Conservation (phyloP, 2,113 vertebrate species). For the Thamnaconus septentrionalis region DNA sequence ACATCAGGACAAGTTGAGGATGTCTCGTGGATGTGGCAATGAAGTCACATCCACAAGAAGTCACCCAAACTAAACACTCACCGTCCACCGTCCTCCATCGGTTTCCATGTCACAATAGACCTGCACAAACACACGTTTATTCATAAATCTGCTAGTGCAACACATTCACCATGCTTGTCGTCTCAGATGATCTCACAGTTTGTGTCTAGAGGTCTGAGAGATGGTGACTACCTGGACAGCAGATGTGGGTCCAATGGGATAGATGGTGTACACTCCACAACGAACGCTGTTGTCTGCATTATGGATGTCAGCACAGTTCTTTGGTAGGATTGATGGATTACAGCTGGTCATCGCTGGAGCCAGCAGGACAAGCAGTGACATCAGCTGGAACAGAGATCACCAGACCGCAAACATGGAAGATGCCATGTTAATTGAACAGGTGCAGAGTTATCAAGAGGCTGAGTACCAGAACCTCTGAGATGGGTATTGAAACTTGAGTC, state of each 20-base stretch:
- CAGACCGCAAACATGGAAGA: background rate
- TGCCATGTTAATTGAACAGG: too few relatives aligned
- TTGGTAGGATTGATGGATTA: accelerated
- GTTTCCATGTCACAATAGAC: slow-evolving; percentile 9
- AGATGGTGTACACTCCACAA: slow-evolving; percentile 33
- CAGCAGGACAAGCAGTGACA: background rate
- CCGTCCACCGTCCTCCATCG: slow-evolving; percentile 12
- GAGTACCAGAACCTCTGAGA: too few relatives aligned
- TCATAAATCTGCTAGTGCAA: too few relatives aligned
- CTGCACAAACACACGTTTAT: background rate
- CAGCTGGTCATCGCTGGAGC: background rate
- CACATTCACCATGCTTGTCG: too few relatives aligned
- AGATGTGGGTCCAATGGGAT: slow-evolving; percentile 21
- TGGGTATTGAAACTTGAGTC: too few relatives aligned
- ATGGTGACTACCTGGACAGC: slow-evolving; percentile 17
- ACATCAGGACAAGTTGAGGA: background rate
- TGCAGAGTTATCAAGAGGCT: too few relatives aligned
- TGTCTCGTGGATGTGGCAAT: background rate
- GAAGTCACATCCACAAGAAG: background rate
- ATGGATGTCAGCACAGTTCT: slow-evolving; percentile 24
- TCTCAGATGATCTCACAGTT: too few relatives aligned
- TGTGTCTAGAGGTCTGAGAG: background rate
- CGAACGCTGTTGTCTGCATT: background rate
- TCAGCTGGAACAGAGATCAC: background rate
- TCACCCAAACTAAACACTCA: slow-evolving; percentile 3